These are phyloP conservation scores for Drosophila emarginata DNA, from an alignment of 2,888 invertebrate genomes.

Conservation along the genomic window DNA sequence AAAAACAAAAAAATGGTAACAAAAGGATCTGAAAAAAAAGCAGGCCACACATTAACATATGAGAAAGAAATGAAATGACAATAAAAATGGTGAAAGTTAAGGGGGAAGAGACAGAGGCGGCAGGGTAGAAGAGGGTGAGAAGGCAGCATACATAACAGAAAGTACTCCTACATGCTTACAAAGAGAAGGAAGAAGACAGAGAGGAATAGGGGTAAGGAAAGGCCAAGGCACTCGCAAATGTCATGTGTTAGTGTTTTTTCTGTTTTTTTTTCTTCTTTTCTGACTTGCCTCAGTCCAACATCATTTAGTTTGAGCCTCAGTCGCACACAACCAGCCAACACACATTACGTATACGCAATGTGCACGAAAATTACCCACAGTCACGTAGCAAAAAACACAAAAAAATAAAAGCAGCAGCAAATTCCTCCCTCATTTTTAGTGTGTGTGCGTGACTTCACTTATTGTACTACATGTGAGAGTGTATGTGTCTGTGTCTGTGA, in stretches of 20 bases:
- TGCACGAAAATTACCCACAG: conserved; percentile 65
- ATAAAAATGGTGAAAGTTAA: conserved; percentile 7
- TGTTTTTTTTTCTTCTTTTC: background rate
- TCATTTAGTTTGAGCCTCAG: conserved; percentile 57
- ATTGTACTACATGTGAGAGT: conserved; percentile 34
- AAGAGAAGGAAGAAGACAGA: conserved; percentile 8
- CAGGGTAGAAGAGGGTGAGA: background rate
- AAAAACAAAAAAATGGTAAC: conserved; percentile 36
- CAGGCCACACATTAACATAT: conserved; percentile 45
- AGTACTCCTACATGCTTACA: conserved; percentile 38
- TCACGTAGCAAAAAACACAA: conserved; percentile 57
- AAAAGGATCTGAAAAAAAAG: conserved; percentile 39
- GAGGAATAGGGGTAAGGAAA: background rate
- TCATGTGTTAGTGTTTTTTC: conserved; percentile 47
- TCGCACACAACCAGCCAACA: conserved; percentile 7
- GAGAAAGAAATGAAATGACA: conserved; percentile 18
- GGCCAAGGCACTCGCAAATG: conserved; percentile 53
- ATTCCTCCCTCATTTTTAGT: conserved; percentile 50
- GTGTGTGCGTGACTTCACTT: conserved; percentile 50
- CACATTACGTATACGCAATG: conserved; percentile 69
- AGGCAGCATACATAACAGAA: conserved; percentile 38
- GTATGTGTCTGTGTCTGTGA: conserved; percentile 9
- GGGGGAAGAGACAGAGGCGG: too few species aligned
- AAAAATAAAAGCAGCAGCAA: conserved; percentile 22
- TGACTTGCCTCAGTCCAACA: conserved; percentile 45